Evolutionary conservation across 1,140 invertebrate species (phyloP).

Genomic region (Pinna nobilis): DNA sequence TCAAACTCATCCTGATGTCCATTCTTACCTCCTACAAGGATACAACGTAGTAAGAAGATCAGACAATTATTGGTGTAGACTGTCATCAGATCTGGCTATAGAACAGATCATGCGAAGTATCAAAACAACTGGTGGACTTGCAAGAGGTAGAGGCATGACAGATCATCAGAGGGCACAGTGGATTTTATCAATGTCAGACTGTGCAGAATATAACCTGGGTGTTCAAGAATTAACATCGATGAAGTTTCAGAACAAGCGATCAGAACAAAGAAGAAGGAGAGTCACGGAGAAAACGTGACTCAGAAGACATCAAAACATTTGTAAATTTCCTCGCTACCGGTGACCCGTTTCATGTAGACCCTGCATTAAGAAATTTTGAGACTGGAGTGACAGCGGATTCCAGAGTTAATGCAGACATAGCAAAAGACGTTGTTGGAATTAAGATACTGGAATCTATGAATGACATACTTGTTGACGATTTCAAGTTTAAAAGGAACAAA

Average conservation of each 20-base stretch:
- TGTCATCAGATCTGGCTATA: conserved; percentile 3
- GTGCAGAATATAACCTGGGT: background rate
- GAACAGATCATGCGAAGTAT: conserved; percentile 17
- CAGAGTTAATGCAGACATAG: conserved; percentile 19
- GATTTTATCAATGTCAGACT: background rate
- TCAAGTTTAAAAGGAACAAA: conserved; percentile 24
- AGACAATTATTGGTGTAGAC: conserved; percentile 20
- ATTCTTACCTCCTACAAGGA: conserved; percentile 55
- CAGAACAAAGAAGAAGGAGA: background rate
- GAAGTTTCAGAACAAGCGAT: background rate
- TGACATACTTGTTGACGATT: background rate
- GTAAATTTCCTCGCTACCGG: background rate
- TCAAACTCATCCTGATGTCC: conserved; percentile 27
- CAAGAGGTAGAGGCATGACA: conserved; percentile 3
- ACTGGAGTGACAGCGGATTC: conserved; percentile 11
- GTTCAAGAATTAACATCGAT: conserved; percentile 3
- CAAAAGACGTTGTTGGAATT: conserved; percentile 11
- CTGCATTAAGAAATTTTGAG: background rate
- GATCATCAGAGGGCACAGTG: conserved; percentile 2
- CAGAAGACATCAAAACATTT: background rate
- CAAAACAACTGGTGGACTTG: conserved; percentile 1
- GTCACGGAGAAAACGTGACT: conserved; percentile 3
- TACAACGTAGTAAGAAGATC: conserved; percentile 32
- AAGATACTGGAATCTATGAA: conserved; percentile 20
- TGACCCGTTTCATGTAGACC: background rate